These are phyloP conservation scores for Speoplatyrhinus poulsoni DNA, from an alignment of 2,113 vertebrate genomes.

Conservation along the genomic window DNA sequence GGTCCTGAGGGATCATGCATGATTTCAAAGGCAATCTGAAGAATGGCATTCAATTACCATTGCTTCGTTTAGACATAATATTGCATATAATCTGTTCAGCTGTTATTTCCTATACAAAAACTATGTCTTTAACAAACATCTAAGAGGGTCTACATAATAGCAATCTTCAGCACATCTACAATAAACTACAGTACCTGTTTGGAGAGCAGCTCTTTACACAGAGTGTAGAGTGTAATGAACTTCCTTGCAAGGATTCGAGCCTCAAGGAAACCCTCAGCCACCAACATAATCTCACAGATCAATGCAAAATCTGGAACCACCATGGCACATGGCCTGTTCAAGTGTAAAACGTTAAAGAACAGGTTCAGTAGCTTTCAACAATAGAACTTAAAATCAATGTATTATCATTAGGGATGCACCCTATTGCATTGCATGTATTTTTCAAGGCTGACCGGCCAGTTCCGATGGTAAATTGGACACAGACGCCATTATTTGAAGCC, in stretches of 20 bases:
- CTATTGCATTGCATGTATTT: too few species aligned
- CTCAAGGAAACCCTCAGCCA: constrained; percentile 92
- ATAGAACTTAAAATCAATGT: too few species aligned
- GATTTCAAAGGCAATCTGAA: too few species aligned
- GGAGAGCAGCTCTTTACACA: constrained; percentile 94
- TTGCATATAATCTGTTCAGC: not conserved
- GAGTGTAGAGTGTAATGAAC: constrained; percentile 91
- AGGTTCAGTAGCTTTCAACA: not conserved
- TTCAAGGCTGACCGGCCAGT: too few species aligned
- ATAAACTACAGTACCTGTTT: constrained; percentile 83
- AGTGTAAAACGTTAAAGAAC: not conserved
- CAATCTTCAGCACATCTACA: not conserved
- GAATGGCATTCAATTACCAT: too few species aligned
- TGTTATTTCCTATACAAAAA: not conserved
- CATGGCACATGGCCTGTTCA: constrained; percentile 92
- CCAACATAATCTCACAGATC: constrained; percentile 98
- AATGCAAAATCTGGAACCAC: constrained; percentile 97
- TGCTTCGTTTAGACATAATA: too few species aligned
- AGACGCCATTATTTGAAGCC: too few species aligned
- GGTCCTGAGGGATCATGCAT: constrained; percentile 77
- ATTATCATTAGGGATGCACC: too few species aligned
- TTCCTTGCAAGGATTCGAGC: constrained; percentile 88
- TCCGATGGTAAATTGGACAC: too few species aligned
- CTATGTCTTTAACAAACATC: too few species aligned
- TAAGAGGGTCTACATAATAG: too few species aligned